Evolutionary conservation across 2,113 vertebrate species (phyloP), one percentile per base, ranked within the genome.

Genomic region (Propithecus coquereli): DNA sequence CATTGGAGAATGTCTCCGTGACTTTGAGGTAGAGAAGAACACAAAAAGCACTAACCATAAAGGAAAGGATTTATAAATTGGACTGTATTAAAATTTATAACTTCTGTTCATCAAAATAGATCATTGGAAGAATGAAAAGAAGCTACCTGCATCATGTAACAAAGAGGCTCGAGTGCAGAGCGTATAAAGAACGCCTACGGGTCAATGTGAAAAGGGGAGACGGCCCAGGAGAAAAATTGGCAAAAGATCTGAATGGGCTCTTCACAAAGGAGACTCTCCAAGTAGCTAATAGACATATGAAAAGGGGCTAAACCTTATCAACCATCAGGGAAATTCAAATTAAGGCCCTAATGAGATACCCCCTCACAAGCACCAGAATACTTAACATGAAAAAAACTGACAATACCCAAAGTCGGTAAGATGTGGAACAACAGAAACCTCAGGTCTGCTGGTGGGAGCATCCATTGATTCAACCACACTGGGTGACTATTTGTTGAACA

Each of bases 71-170:
- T 17, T 14, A 23, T 9, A 83, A 66, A 87, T 18, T 59, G 76
- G 20, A 22, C 50, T 32, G 7, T 73, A 86, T 94, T 94, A 94
- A 95, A 88, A 82, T 87, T 8, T 68, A 50, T 71, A 91, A 68
- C 40, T 81, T 94, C n/a, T 77, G 50, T 37, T 93, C 90, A 89
- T 57, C 73, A 50, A 76, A 63, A 52, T 25, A 30, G 16, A 8
- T 17, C 80, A 40, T 22, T 8, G 47, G 20, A 82, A 68, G 68
- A 77, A 86, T 18, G 63, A 87, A 37, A 88, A 52, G 71, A 87
- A 90, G 79, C 7, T 18, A 10, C 59, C 30, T 32, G 25, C 16
- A 52, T 47, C 8, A 32, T 61, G 47, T 47, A 54, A 73, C 22
- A 34, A 66, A 82, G 83, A 57, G 74, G 27, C 40, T 94, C 13